Base-by-base conservation (phyloP, 2,113 vertebrate genomes). In the Spheniscus mendiculus region DNA sequence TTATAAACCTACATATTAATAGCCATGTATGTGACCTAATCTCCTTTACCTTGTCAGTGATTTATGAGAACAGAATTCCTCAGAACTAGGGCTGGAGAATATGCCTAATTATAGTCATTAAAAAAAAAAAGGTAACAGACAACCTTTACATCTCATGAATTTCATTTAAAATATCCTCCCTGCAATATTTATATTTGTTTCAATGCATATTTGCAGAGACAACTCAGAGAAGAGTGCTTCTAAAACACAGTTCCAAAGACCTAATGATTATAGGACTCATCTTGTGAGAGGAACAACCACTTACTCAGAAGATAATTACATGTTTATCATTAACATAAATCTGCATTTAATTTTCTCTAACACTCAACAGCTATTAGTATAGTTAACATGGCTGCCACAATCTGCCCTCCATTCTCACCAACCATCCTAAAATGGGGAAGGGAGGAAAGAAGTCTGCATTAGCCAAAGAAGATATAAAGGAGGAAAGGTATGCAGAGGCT, bases 181-280 rank as follows among this genome's bases (percentile, higher is more conserved):
- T 63, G 11, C 83, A 81, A 87, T 61, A 69, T 90, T 94, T 82
- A 20, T 83, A 76, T 96, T 89, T 96, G 77, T 72, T 90, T 89
- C 82, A 40, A 76, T 36, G 63, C 0, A 0, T 74, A 56, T 83
- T 87, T 80, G 69, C 65, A 56, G 5, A 89, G 91, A 71, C 66
- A 84, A 47, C 55, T 65, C n/a, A 61, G 56, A 16, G 56, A 30
- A 27, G 47, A 92, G 83, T 36, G 44, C 73, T 87, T 40, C 76
- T 67, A 32, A 71, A 81, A 62, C 65, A 47, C 27, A 34, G 52
- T n/a, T 92, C 78, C 74, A 42, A 79, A 72, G 77, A 52, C 55
- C 93, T 89, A 69, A 16, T 69, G 89, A 74, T 84, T 26, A 30
- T 21, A 84, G 52, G 70, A 95, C 58, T 81, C n/a, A 82, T 79